A percentile compares a stretch with the other conserved stretches of the same genome.
phyloP scores from a whole-genome alignment of 2,113 vertebrate genomes.

The Gavialis gangeticus region DNA sequence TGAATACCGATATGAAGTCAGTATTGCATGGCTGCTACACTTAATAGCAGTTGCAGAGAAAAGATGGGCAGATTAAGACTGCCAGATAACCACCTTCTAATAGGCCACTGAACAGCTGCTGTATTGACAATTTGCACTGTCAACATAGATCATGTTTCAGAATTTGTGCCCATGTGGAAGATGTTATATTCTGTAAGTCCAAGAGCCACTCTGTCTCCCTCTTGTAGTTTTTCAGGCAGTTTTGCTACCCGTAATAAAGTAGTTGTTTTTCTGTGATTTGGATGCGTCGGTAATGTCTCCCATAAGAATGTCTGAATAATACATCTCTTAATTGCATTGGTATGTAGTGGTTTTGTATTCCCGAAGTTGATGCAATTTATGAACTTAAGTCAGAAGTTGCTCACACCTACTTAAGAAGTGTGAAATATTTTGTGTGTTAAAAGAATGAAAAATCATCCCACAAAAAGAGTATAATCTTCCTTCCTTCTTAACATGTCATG shows the following conservation, averaged over 20 bases:
- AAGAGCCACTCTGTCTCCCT: neutral
- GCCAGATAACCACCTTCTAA: fast-evolving
- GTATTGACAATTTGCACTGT: neutral
- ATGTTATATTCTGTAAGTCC: neutral
- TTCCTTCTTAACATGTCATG: neutral
- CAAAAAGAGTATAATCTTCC: neutral
- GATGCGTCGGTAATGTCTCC: neutral
- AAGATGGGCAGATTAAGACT: neutral
- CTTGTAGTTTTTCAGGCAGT: neutral
- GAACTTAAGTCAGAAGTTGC: neutral
- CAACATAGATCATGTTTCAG: neutral
- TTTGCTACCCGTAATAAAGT: neutral
- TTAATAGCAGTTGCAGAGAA: neutral
- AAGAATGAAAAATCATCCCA: neutral
- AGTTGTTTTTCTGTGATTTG: neutral
- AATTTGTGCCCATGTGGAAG: neutral
- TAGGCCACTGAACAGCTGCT: neutral
- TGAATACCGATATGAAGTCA: neutral
- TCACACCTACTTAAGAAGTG: neutral
- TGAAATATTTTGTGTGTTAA: neutral
- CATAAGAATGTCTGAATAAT: neutral
- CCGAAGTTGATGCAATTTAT: neutral
- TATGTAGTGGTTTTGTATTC: neutral
- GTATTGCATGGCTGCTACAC: neutral
- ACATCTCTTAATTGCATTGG: neutral